Conservation (phyloP, 1,140 invertebrate genomes). For the Philaenus spumarius region DNA sequence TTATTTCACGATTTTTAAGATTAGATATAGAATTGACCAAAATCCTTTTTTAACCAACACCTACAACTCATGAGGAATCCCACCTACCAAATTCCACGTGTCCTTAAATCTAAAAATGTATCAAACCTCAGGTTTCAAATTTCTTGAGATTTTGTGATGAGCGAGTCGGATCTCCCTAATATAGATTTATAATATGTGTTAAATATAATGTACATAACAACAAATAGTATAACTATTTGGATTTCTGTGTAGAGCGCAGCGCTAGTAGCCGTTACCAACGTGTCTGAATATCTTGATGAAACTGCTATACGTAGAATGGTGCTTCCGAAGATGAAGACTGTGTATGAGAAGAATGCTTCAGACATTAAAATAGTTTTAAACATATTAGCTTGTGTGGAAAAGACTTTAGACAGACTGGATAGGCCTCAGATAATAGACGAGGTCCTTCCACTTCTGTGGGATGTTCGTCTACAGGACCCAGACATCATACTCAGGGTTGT, state of each 20-base stretch:
- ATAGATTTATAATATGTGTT: no score
- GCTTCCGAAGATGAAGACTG: conserved; percentile 76
- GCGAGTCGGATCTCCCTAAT: no score
- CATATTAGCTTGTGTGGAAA: conserved; percentile 68
- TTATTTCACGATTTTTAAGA: no score
- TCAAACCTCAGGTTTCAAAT: no score
- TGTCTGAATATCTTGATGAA: conserved; percentile 80
- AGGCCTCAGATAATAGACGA: conserved; percentile 85
- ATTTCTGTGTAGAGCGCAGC: conserved; percentile 84
- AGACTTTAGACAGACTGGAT: conserved; percentile 75
- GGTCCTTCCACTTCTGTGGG: conserved; percentile 83
- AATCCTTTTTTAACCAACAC: no score
- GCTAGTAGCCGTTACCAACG: conserved; percentile 77
- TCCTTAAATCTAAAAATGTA: no score
- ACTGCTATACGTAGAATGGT: conserved; percentile 72
- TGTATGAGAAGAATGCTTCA: conserved; percentile 78
- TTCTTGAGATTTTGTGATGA: no score
- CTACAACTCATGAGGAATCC: no score
- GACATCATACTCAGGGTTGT: conserved; percentile 70
- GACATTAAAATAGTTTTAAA: conserved; percentile 71
- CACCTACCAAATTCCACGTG: no score
- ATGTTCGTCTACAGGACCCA: conserved; percentile 80
- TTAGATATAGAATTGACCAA: no score
- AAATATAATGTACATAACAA: no score
- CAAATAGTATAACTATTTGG: no score